These are phyloP conservation scores for Corvus moneduloides DNA, from an alignment of 2,113 vertebrate genomes.

Conservation along the genomic window DNA sequence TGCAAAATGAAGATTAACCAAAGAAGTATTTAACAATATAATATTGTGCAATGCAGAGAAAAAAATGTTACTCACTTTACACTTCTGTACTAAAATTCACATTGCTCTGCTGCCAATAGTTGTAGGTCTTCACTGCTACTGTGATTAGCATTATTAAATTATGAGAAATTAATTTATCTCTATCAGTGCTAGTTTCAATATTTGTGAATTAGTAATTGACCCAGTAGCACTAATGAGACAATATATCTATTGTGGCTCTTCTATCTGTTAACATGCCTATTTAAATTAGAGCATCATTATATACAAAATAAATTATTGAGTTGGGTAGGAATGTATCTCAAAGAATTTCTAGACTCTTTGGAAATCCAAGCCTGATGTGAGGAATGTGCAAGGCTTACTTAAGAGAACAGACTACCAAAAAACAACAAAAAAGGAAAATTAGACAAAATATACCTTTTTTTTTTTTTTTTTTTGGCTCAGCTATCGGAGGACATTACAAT, in stretches of 20 bases:
- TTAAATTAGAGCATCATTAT: slow-evolving; percentile 32
- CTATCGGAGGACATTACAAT: slow-evolving; percentile 28
- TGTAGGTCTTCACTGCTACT: not conserved
- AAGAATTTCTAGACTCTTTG: not conserved
- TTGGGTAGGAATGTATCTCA: slow-evolving; percentile 17
- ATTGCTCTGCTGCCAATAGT: not conserved
- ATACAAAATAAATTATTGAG: slow-evolving; percentile 43
- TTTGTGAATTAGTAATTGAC: slow-evolving; percentile 74
- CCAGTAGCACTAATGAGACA: slow-evolving; percentile 53
- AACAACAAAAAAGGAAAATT: not conserved
- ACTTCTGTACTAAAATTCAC: not conserved
- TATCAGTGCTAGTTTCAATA: slow-evolving; percentile 72
- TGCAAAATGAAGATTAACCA: not conserved
- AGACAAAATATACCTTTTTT: slow-evolving; percentile 11
- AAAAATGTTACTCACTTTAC: not conserved
- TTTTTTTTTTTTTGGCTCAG: not conserved
- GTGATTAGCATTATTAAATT: slow-evolving; percentile 71
- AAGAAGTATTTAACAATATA: not conserved
- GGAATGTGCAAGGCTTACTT: not conserved
- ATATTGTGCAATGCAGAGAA: not conserved
- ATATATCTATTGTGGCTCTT: slow-evolving; percentile 59
- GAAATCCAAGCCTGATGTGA: slow-evolving; percentile 21
- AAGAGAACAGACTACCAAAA: not conserved
- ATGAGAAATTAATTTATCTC: slow-evolving; percentile 72
- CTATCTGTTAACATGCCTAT: slow-evolving; percentile 56